Conservation (phyloP, 2,113 vertebrate species). For the Halcyon malimbica region DNA sequence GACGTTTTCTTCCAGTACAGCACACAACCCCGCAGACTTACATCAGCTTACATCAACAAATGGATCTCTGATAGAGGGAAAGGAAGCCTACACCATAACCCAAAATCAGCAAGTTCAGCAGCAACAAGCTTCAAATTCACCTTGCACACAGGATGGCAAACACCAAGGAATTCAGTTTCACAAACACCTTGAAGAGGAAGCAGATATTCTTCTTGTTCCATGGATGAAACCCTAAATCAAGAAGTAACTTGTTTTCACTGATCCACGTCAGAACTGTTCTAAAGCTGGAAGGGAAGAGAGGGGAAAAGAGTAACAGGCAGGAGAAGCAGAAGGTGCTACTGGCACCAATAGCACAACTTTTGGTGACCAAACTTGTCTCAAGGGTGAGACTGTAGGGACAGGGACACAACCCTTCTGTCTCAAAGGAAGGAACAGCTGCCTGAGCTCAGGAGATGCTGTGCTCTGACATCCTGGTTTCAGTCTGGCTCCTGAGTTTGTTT, state of each 20-base stretch:
- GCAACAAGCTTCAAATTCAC: neutral
- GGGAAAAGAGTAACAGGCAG: neutral
- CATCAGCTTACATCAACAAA: neutral
- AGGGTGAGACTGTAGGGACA: neutral
- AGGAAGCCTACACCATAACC: neutral
- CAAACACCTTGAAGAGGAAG: neutral
- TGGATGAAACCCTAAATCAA: neutral
- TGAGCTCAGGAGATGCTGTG: neutral
- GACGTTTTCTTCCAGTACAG: neutral
- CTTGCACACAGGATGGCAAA: neutral
- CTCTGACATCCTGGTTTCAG: neutral
- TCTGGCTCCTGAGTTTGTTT: neutral
- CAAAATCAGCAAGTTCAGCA: neutral
- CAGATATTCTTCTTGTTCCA: neutral
- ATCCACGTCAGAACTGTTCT: neutral
- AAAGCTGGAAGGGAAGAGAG: neutral
- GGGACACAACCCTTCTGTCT: neutral
- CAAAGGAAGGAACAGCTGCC: neutral
- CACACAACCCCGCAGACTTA: fast-evolving
- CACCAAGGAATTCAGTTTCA: neutral
- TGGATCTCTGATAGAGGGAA: neutral
- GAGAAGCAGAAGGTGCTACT: neutral
- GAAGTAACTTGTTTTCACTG: neutral
- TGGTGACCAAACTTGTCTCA: neutral
- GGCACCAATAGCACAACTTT: fast-evolving